Evolutionary conservation across 2,113 vertebrate genomes (phyloP).

Genomic region (Azemiops feae): DNA sequence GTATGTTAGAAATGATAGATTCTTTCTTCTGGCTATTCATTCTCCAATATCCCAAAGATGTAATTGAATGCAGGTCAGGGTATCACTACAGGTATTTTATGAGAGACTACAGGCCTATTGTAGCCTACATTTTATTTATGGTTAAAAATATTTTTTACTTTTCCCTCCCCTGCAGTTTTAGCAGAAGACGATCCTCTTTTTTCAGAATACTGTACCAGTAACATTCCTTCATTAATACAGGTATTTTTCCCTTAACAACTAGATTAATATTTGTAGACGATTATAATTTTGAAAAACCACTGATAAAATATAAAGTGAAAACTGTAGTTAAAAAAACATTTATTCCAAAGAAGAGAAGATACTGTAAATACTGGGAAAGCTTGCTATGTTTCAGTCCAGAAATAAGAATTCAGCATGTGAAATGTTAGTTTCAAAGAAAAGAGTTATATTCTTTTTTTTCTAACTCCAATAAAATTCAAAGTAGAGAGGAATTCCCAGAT

Average conservation of each 20-base stretch:
- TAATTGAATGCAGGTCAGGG: too few species aligned
- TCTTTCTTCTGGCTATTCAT: too few species aligned
- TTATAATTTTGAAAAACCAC: not conserved
- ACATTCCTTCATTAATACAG: conserved; percentile 59
- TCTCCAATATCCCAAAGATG: too few species aligned
- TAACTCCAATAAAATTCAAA: not conserved
- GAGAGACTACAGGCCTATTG: not conserved
- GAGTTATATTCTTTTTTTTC: not conserved
- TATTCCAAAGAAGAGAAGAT: not conserved
- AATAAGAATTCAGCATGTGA: not conserved
- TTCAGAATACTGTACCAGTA: not conserved
- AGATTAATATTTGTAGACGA: not conserved
- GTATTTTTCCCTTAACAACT: conserved; percentile 23
- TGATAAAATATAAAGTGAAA: accelerated
- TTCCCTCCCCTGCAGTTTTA: conserved; percentile 24
- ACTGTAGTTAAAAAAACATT: not conserved
- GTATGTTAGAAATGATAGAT: too few species aligned
- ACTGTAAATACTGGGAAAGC: not conserved
- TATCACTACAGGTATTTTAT: not conserved
- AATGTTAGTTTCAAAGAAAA: not conserved
- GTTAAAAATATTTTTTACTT: conserved; percentile 38
- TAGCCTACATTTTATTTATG: not conserved
- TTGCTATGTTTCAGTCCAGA: not conserved
- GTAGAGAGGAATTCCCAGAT: not conserved
- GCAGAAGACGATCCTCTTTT: not conserved